Percentiles rank a stretch among this genome's conserved stretches.
Evolutionary conservation across 2,888 invertebrate genomes (phyloP).

Genomic region (Syrista parreyssii): DNA sequence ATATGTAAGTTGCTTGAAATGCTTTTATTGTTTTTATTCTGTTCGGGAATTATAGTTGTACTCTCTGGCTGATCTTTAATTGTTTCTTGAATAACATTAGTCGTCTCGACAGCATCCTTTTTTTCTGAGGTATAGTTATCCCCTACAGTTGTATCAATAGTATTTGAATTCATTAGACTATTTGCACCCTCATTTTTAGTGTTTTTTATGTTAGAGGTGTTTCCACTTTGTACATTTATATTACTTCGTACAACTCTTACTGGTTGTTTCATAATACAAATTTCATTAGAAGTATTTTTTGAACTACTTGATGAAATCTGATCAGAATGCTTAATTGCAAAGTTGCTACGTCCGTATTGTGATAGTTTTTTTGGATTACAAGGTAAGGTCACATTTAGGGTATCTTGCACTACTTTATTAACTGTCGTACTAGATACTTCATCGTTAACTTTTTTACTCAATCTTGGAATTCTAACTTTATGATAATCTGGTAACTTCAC

Average conservation of each 20-base stretch:
- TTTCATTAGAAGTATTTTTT: background rate
- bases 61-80: background rate
- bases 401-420: background rate
- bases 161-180: background rate
- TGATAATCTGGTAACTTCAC: background rate
- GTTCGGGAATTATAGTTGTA: background rate
- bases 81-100: background rate
- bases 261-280: background rate
- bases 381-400: background rate
- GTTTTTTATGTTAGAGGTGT: background rate
- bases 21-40: constrained; percentile 14
- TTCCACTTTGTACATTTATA: background rate
- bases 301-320: background rate
- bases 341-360: background rate
- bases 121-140: background rate
- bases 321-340: background rate
- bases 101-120: background rate
- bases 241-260: background rate
- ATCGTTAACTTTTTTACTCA: background rate
- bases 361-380: background rate
- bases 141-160: background rate
- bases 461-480: background rate
- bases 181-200: background rate
- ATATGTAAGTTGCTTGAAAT: constrained; percentile 37
- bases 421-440: background rate